Evolutionary conservation across 2,888 invertebrate genomes (phyloP), one percentile per base, ranked within the genome.

Genomic region (Gari tellinella): DNA sequence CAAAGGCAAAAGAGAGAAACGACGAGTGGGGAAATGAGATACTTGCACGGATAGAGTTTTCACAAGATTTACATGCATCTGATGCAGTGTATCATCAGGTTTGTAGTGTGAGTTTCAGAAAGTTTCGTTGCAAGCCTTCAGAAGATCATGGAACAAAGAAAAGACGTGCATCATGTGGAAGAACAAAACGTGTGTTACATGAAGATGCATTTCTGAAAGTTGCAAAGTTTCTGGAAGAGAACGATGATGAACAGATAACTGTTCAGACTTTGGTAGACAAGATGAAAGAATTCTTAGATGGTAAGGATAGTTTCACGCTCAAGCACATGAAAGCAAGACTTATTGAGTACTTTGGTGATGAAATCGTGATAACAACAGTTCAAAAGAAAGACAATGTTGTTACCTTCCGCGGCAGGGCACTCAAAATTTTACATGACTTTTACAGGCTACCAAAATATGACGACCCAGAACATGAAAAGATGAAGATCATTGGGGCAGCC

Each of bases 61-160:
- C 51, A 15, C 41, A 37, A 19, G 83, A 82, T 66, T 72, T 83
- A 10, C 80, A 46, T 45, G 82, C 83, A 12, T 67, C 69, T 15
- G 83, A 82, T 57, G 73, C 78, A 0, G 19, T 78, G 7, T 83
- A 80, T 48, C 80, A 83, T 49, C 74, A 79, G 40, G 49, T 19
- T 15, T 83, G 82, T 52, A 72, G 69, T 56, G 60, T 73, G 7
- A 80, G 78, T 40, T 83, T 83, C 46, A 46, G 68, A 26, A 73
- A n/a, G n/a, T n/a, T n/a, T n/a, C 70, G 14, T 26, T 41, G 3
- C 53, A 52, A 40, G 45, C 57, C 2, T 62, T 37, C 4, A 3
- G 2, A 8, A 17, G 21, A 40, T 10, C 19, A 45, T 5, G n/a
- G 7, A 14, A 10, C 10, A 8, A 10, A 17, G 17, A 17, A 21